These are phyloP conservation scores for Loriculus beryllinus DNA, from an alignment of 2,797 vertebrate species.

Conservation along the genomic window DNA sequence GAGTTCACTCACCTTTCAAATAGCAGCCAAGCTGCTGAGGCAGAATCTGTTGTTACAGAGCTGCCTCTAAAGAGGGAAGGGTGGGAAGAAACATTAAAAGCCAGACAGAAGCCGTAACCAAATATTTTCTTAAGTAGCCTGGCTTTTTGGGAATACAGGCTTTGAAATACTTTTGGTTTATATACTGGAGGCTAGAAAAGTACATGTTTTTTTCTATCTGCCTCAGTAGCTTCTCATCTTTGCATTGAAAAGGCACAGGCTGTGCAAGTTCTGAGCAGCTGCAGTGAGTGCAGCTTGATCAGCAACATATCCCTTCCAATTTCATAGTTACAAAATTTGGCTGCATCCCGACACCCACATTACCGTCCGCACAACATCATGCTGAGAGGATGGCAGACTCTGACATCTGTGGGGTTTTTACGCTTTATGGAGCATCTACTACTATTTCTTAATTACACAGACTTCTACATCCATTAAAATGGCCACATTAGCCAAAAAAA, in stretches of 20 bases:
- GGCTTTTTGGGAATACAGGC: neutral
- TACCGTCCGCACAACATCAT: neutral
- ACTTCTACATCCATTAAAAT: neutral
- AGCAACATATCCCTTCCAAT: neutral
- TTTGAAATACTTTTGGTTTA: neutral
- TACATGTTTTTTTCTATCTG: neutral
- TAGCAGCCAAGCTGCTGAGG: neutral
- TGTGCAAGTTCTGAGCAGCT: neutral
- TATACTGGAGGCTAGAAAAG: neutral
- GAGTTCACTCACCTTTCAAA: slow-evolving; percentile 5
- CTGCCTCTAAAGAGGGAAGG: neutral
- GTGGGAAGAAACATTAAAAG: neutral
- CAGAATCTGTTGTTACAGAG: neutral
- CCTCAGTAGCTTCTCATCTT: neutral
- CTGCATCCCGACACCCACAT: neutral
- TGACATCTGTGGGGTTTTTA: neutral
- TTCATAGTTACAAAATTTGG: neutral
- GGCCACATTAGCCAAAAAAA: neutral
- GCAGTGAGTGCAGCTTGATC: neutral
- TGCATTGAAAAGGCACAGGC: neutral
- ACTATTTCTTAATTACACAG: neutral
- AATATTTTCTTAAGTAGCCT: neutral
- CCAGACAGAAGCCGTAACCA: neutral
- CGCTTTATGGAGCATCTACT: neutral
- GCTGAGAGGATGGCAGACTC: neutral